Evolutionary conservation across 2,113 vertebrate genomes (phyloP).

Genomic region (Microcebus tavaratra): DNA sequence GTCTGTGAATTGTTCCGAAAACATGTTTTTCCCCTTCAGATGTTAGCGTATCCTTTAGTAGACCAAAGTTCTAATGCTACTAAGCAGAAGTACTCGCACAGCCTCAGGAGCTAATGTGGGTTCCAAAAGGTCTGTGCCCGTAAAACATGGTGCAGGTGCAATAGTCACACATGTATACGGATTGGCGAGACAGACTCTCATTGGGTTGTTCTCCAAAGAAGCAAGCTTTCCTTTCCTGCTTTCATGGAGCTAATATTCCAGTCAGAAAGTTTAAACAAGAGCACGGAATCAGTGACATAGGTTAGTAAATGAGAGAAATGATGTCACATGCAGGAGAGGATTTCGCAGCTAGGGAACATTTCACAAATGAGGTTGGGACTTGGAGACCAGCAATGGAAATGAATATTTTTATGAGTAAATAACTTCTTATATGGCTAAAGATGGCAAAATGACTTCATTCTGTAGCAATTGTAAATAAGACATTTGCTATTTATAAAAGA

Average conservation of each 20-base stretch:
- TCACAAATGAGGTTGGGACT: neutral
- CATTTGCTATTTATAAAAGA: slow-evolving; percentile 27
- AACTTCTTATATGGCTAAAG: neutral
- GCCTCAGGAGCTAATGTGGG: neutral
- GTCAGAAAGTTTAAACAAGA: neutral
- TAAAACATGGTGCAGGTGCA: neutral
- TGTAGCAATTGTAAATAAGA: neutral
- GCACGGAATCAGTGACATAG: neutral
- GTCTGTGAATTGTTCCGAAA: slow-evolving; percentile 41
- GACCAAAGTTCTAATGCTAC: neutral
- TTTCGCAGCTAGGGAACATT: neutral
- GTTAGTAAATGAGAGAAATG: neutral
- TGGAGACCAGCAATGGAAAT: neutral
- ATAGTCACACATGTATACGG: neutral
- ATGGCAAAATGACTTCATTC: slow-evolving; percentile 10
- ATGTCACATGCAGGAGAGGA: neutral
- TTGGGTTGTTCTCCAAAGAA: neutral
- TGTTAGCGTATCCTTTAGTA: neutral
- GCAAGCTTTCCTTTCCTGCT: neutral
- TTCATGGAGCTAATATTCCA: neutral
- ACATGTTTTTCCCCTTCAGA: neutral
- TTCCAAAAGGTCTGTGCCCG: neutral
- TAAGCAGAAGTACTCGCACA: neutral
- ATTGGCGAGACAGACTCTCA: neutral
- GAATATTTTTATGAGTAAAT: slow-evolving; percentile 51